Percentiles rank a stretch among this genome's conserved stretches.
phyloP scores from a whole-genome alignment of 2,888 invertebrate species.

The Pachliopta kotzebuea region DNA sequence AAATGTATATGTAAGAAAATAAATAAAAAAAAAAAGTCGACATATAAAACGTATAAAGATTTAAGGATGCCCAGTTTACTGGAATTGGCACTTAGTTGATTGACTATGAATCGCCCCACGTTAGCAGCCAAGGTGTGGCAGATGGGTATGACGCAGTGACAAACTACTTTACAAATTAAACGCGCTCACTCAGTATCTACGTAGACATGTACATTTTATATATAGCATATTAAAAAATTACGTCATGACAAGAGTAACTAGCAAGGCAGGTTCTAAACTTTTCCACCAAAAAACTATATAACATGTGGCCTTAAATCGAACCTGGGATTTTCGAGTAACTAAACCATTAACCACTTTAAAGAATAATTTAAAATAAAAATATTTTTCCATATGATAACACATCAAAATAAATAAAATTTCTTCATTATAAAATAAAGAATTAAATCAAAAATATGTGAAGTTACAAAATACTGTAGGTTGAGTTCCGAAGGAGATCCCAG shows the following conservation, averaged over 20 bases:
- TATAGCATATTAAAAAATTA: background rate
- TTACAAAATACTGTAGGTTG: too few relatives aligned
- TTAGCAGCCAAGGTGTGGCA: constrained; percentile 36
- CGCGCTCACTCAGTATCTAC: background rate
- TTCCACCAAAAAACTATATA: background rate
- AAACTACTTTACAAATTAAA: constrained; percentile 13
- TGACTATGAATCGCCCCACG: constrained; percentile 33
- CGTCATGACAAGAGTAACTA: background rate
- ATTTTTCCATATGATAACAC: too few relatives aligned
- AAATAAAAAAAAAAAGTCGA: too few relatives aligned
- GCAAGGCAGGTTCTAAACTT: background rate
- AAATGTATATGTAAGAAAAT: too few relatives aligned
- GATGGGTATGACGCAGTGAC: background rate
- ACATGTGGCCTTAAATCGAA: too few relatives aligned
- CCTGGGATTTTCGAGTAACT: too few relatives aligned
- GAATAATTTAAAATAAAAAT: too few relatives aligned
- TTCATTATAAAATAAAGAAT: too few relatives aligned
- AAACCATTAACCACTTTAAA: too few relatives aligned
- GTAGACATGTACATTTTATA: background rate
- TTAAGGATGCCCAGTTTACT: constrained; percentile 13
- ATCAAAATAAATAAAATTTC: too few relatives aligned
- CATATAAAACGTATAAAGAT: background rate
- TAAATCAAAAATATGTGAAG: too few relatives aligned
- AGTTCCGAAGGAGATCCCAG: too few relatives aligned
- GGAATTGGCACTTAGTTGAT: constrained; percentile 39